phyloP scores from a whole-genome alignment of 2,113 vertebrate species.

The Danio rerio region GRCz12tu NC_133179.1:12812001-12812500 shows the following conservation, averaged over 20 bases:
- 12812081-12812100: background rate
- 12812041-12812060: background rate
- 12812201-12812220: constrained; percentile 53
- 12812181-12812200: constrained; percentile 23
- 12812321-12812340: constrained; percentile 58
- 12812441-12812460: constrained; percentile 40
- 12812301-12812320: constrained; percentile 1
- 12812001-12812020: background rate
- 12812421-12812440: constrained; percentile 47
- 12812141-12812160: background rate
- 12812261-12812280: constrained; percentile 33
- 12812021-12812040: background rate
- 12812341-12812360: constrained; percentile 64
- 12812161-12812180: background rate
- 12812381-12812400: constrained; percentile 69
- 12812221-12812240: constrained; percentile 8
- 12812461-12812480: constrained; percentile 22
- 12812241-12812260: constrained; percentile 7
- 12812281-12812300: constrained; percentile 28
- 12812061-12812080: background rate
- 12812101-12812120: background rate
- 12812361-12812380: constrained; percentile 56
- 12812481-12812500: constrained; percentile 55
- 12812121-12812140: background rate
- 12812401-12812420: constrained; percentile 74